Conservation (phyloP, 2,888 invertebrate genomes). For the Dryobotodes eremita region DNA sequence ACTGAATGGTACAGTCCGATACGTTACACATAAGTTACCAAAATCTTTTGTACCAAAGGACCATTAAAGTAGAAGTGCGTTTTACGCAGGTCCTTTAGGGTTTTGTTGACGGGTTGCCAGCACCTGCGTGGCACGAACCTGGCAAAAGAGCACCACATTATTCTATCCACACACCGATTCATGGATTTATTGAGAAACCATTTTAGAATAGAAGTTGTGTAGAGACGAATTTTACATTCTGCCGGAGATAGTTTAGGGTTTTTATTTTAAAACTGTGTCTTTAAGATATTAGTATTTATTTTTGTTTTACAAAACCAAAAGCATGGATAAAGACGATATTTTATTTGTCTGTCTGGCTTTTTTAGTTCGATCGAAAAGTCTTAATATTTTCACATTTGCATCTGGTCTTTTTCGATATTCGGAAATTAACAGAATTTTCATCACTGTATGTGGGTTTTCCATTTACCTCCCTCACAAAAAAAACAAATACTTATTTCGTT, state of each 20-base stretch:
- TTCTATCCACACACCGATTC: conserved; percentile 78
- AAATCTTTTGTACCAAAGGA: conserved; percentile 62
- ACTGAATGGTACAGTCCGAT: conserved; percentile 60
- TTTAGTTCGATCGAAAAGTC: background rate
- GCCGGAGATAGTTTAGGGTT: background rate
- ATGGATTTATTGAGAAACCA: conserved; percentile 77
- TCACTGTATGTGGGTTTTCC: background rate
- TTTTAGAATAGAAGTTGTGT: conserved; percentile 66
- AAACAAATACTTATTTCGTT: background rate
- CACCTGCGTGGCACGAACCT: conserved; percentile 88
- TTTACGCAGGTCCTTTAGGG: conserved; percentile 76
- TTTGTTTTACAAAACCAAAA: background rate
- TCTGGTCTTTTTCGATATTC: background rate
- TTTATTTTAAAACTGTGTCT: background rate
- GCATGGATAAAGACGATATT: background rate
- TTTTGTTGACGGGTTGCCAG: conserved; percentile 73
- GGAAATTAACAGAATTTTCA: background rate
- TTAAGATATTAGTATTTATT: background rate
- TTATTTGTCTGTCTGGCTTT: background rate
- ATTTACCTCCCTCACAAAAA: background rate
- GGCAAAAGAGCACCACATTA: conserved; percentile 77
- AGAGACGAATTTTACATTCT: conserved; percentile 57
- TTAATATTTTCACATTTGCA: background rate
- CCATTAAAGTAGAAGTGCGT: conserved; percentile 66
- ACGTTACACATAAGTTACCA: conserved; percentile 69